Evolutionary conservation across 2,888 invertebrate species (phyloP), one percentile per base, ranked within the genome.

Genomic region (Chalcosyrphus nemorum): DNA sequence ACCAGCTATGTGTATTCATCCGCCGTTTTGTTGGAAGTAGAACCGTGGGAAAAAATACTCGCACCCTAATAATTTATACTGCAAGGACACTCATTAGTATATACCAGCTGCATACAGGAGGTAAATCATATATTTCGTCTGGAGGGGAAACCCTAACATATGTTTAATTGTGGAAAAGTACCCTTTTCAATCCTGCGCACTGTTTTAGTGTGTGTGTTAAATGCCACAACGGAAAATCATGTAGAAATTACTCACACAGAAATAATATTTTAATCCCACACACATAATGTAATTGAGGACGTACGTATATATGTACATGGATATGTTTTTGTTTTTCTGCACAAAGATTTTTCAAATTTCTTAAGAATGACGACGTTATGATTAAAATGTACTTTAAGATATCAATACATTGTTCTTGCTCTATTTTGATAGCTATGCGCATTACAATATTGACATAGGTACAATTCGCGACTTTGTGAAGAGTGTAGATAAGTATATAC

Each of bases 1-100:
- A 80, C 84, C 43, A 15, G 2, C 11, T 3, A 0, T 6, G 11
- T 84, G 74, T 80, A 84, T 75, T 84, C 84, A 6, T 84, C 63
- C 78, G 80, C 70, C 9, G 11, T 0, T 57, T 47, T 15, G 29
- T 57, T 32, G 38, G 7, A 84, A 84, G 84, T 70, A 80, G 6
- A 52, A 57, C 84, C 24, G 1, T 7, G 4, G 4, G 7, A 11
- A 61, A 27, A 56, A 15, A n/a, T n/a, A 2, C 54, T 17, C 11
- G 11, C 4, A 50, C 54, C 54, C 19, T 35, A 2, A 41, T 9
- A 0, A 27, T 35, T 50, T 17, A 11, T 7, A n/a, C 43, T n/a
- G n/a, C 9, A 13, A 21, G n/a, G 27, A 17, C 45, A 7, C 17
- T 13, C 2, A 24, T 17, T n/a, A 38, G 66, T 59, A 35, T 54